Conservation (phyloP, 2,113 vertebrate species). For the Sylvicapra grimmia region DNA sequence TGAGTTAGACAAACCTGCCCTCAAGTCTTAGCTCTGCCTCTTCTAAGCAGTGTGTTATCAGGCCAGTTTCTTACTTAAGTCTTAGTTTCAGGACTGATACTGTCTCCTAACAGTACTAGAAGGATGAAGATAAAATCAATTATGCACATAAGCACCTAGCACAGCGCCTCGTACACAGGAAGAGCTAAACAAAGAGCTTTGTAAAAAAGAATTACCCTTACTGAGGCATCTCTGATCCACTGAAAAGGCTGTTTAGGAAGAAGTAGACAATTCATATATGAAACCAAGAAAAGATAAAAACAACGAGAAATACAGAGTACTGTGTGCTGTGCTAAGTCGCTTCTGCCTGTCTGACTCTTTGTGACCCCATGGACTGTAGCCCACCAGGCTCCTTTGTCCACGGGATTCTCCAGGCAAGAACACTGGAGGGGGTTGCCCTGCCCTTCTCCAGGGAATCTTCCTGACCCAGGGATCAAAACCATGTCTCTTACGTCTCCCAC, state of each 20-base stretch:
- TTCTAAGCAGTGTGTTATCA: neutral
- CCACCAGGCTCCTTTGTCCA: neutral
- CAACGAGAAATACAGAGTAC: neutral
- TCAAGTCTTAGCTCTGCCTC: neutral
- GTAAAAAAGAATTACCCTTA: neutral
- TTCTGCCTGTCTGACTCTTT: neutral
- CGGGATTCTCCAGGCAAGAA: neutral
- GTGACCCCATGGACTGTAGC: fast-evolving
- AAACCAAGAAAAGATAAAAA: neutral
- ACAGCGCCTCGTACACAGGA: fast-evolving
- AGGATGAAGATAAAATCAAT: neutral
- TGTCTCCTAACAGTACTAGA: neutral
- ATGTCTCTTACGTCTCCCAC: fast-evolving
- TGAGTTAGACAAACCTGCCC: neutral
- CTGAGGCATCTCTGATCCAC: neutral
- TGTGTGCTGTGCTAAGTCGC: fast-evolving
- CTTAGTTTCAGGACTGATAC: neutral
- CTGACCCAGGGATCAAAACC: neutral
- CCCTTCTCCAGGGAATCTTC: neutral
- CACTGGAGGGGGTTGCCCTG: neutral
- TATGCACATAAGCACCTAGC: neutral
- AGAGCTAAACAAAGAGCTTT: neutral
- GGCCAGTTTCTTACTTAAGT: neutral
- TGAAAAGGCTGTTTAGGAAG: neutral
- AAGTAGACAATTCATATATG: neutral